Evolutionary conservation across 2,888 invertebrate genomes (phyloP), one percentile per base, ranked within the genome.

Genomic region (Saturnia japonica): DNA sequence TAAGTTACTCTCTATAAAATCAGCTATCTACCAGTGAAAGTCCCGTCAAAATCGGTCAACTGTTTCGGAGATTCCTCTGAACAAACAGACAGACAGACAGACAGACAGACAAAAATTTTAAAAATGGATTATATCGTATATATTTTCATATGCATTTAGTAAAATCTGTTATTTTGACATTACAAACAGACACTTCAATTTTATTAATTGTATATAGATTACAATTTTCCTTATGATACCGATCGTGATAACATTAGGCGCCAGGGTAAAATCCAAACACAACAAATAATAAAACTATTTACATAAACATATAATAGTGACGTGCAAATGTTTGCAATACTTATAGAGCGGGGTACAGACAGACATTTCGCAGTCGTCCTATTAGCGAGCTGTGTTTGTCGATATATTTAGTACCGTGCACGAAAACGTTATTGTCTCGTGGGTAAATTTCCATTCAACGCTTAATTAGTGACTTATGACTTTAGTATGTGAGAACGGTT

Each of bases 371-470:
- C 85, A 85, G 79, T 74, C 73, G 68, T 78, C 80, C 74, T 80
- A 87, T 91, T 91, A 92, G 91, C 91, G 77, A 28, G 66, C 14
- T 34, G 8, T 90, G 76, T 91, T 91, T 90, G 77, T 80, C 72
- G 78, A 78, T 82, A 77, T 76, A 75, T 79, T 91, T 91, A 91
- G 90, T 84, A 68, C 43, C n/a, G 3, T 42, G 68, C 73, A 76
- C 76, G 77, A 83, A 64, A 78, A 81, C 82, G 77, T 77, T 85
- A 89, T 90, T 88, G 90, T 89, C 76, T 88, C 84, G 83, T 77
- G 73, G 75, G 88, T 87, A 87, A 54, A 82, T 88, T 91, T 91
- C 91, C 91, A 89, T 82, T 73, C 74, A 57, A 67, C 71, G 66
- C 67, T 76, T 78, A 78, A 80, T 70, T 70, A 70, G 19, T 14